Conservation (phyloP, 2,113 vertebrate species). For the Cyphomyrus plagiostoma region DNA sequence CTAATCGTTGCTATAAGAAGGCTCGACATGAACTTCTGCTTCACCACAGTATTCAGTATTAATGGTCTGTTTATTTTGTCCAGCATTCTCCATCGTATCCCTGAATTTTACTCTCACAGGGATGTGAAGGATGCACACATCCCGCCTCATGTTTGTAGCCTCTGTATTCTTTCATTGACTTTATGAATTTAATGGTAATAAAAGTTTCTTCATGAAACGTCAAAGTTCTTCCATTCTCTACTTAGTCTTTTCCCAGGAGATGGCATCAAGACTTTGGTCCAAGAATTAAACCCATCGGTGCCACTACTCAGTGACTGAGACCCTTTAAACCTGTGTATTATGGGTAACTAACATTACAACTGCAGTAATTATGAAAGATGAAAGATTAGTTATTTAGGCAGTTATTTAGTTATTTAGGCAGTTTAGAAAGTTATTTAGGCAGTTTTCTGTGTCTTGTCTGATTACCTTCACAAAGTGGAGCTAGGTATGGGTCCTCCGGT, state of each 20-base stretch:
- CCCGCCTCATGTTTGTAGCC: conserved; percentile 52
- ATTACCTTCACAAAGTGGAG: background rate
- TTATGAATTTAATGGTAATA: conserved; percentile 64
- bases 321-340: background rate
- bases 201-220: conserved; percentile 39
- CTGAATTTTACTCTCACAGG: conserved; percentile 48
- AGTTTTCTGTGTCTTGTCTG: background rate
- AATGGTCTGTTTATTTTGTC: conserved; percentile 43
- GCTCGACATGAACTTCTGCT: conserved; percentile 28
- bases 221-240: background rate
- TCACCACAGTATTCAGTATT: conserved; percentile 46
- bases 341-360: background rate
- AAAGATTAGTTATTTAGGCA: background rate
- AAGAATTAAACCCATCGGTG: background rate
- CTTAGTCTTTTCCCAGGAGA: background rate
- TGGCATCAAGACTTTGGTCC: background rate
- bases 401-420: background rate
- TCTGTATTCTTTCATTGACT: conserved; percentile 54
- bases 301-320: background rate
- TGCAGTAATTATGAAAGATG: background rate
- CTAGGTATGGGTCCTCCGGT: background rate
- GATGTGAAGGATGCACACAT: conserved; percentile 44
- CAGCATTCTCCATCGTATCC: conserved; percentile 44
- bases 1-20: conserved; percentile 20
- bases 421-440: background rate